phyloP scores from a whole-genome alignment of 2,113 vertebrate genomes.

The Panurus biarmicus region DNA sequence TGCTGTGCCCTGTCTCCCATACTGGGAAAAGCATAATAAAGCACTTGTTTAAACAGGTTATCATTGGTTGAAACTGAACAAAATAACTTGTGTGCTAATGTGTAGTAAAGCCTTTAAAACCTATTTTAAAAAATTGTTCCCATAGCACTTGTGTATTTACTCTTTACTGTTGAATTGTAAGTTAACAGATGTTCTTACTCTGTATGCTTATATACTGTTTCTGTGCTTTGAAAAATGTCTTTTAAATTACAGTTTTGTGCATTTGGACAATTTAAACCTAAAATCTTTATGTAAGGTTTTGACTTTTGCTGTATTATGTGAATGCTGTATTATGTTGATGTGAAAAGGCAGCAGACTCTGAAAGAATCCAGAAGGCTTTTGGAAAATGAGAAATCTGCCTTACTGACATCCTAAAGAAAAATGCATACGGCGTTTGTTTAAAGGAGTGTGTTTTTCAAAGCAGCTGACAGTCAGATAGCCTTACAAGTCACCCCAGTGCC shows the following conservation, averaged over 20 bases:
- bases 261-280: neutral
- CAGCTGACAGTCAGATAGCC: neutral
- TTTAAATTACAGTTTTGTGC: neutral
- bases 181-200: neutral
- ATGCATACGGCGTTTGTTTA: neutral
- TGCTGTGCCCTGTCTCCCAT: neutral
- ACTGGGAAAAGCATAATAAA: neutral
- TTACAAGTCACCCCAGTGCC: neutral
- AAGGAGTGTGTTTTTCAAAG: conserved; percentile 17
- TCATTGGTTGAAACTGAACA: neutral
- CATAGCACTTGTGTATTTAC: neutral
- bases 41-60: neutral
- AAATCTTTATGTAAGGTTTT: neutral
- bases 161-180: neutral
- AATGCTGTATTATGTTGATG: neutral
- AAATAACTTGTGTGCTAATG: neutral
- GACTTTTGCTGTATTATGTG: neutral
- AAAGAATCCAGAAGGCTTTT: conserved; percentile 43
- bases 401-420: conserved; percentile 20
- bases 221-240: neutral
- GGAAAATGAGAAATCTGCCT: neutral
- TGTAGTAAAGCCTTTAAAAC: neutral
- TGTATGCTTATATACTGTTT: neutral
- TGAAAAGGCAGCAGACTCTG: neutral
- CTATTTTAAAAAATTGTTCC: neutral